Evolutionary conservation across 2,888 invertebrate genomes (phyloP), one percentile per base, ranked within the genome.

Genomic region (Adela reaumurella): DNA sequence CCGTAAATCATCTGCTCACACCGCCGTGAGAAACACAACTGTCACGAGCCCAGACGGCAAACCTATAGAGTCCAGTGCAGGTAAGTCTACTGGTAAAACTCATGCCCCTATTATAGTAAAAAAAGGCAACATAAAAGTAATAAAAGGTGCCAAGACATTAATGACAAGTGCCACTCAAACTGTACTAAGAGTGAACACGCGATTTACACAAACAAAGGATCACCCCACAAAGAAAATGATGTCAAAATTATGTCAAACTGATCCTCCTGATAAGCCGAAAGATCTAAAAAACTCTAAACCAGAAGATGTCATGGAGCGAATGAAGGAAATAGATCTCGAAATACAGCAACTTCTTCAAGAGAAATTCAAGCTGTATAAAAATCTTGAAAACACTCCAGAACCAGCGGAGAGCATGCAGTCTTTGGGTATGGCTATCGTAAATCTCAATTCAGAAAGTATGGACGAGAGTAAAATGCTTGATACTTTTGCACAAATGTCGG

Each of bases 271-370:
- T 49, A 60, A 56, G 51, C 20, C 53, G 19, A 55, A 51, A 46
- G 17, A 24, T 35, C 54, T 1, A 46, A 46, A 18, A 8, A 46
- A 20, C 3, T 3, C 14, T 16, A 62, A 59, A 52, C 56, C 67
- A 17, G 64, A 59, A 48, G 72, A 72, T 47, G 62, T 81, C 8
- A 69, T 82, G 57, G 74, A 81, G 47, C 73, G 83, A 60, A 83
- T 85, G 81, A 81, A 82, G 54, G 78, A 83, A 59, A 84, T 84
- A 50, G 84, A 85, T 56, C 60, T 81, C 51, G 81, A 83, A 58
- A 82, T 84, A 56, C 82, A 83, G 55, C 70, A 70, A 41, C 61
- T 84, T 45, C 62, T 83, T 54, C 77, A 81, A 58, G 83, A 84
- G 58, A 84, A 83, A 57, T 79, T 83, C 59, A 74, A 77, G 55